These are phyloP conservation scores for Amphiprion ocellaris DNA, from an alignment of 2,113 vertebrate species.

Conservation along the genomic window DNA sequence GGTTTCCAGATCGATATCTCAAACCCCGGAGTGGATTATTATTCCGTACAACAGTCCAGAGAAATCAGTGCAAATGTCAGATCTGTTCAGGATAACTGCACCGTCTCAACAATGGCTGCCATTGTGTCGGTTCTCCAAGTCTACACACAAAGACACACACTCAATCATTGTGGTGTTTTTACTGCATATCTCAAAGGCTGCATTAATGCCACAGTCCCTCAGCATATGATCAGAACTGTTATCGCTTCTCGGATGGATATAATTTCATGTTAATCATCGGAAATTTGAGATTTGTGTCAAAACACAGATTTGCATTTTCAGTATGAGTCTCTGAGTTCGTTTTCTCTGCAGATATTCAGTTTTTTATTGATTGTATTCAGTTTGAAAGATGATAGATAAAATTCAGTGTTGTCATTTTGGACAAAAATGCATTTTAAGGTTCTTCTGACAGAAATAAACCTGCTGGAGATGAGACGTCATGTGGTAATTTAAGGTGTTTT, in stretches of 20 bases:
- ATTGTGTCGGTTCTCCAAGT: slow-evolving; percentile 45
- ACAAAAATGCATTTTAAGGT: not conserved
- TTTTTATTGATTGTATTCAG: not conserved
- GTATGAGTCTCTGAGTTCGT: not conserved
- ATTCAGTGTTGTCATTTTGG: not conserved
- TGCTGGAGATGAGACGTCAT: too few species aligned
- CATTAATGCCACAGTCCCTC: slow-evolving; percentile 5
- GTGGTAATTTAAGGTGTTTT: too few species aligned
- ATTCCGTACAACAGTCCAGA: slow-evolving; percentile 49
- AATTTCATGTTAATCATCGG: too few species aligned
- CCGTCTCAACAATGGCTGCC: slow-evolving; percentile 55
- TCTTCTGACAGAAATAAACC: too few species aligned
- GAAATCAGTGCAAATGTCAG: slow-evolving; percentile 61
- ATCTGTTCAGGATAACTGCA: slow-evolving; percentile 60
- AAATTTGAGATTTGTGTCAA: too few species aligned
- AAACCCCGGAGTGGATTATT: slow-evolving; percentile 45
- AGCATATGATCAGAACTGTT: too few species aligned
- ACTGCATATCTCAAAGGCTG: slow-evolving; percentile 1
- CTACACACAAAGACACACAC: slow-evolving; percentile 9
- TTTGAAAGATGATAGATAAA: not conserved
- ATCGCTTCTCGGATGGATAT: too few species aligned
- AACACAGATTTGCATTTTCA: too few species aligned
- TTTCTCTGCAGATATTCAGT: not conserved
- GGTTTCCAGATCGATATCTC: slow-evolving; percentile 63
- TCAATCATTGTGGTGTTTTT: slow-evolving; percentile 4